Conservation (phyloP, 2,113 vertebrate species). For the Cranoglanis bouderius region DNA sequence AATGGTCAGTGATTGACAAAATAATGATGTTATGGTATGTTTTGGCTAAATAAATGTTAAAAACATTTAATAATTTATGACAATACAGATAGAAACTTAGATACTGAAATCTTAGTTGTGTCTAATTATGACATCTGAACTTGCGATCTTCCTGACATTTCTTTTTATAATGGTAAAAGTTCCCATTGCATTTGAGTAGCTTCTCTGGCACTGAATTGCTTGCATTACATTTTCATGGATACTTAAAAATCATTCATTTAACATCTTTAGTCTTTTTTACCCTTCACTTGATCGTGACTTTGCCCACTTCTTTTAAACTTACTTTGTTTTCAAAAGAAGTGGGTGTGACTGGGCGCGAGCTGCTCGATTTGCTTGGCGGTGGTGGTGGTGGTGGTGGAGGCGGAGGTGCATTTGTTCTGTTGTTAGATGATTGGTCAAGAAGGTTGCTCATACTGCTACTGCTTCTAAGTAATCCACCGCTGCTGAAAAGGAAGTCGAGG, state of each 20-base stretch:
- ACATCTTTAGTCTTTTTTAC: neutral
- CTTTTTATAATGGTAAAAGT: neutral
- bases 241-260: neutral
- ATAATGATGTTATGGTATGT: neutral
- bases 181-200: neutral
- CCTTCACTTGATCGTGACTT: neutral
- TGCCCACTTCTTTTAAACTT: neutral
- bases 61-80: neutral
- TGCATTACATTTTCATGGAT: neutral
- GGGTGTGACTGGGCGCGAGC: slow-evolving; percentile 22
- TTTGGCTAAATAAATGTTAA: neutral
- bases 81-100: neutral
- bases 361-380: slow-evolving; percentile 21
- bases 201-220: neutral
- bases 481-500: slow-evolving; percentile 34
- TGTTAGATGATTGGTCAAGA: slow-evolving; percentile 44
- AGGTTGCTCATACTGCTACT: slow-evolving; percentile 61
- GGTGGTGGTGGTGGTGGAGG: slow-evolving; percentile 56
- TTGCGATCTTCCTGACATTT: neutral
- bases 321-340: slow-evolving; percentile 46
- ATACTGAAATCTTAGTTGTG: neutral
- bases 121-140: neutral
- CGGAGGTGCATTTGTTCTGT: slow-evolving; percentile 44
- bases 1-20: neutral
- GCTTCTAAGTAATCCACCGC: slow-evolving; percentile 33